Evolutionary conservation across 2,113 vertebrate species (phyloP).

Genomic region (Anseranas semipalmata): DNA sequence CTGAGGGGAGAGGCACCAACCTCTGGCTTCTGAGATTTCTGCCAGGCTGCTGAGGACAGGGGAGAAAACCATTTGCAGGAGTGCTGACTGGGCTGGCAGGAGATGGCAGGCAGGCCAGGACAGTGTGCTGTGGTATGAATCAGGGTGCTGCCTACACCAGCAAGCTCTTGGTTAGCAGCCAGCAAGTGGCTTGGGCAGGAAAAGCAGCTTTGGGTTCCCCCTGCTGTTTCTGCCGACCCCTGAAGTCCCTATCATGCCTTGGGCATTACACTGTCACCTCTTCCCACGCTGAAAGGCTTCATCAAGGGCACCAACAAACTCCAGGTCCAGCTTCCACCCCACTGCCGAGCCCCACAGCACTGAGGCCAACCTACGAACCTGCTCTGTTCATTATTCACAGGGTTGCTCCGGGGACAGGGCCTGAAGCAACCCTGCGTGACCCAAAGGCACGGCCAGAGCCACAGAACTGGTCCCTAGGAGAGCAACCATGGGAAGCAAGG

Average conservation of each 20-base stretch:
- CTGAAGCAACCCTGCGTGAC: not conserved
- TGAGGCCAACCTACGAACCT: not conserved
- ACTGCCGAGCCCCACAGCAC: rapidly evolving
- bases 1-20: not conserved
- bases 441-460: not conserved
- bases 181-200: not conserved
- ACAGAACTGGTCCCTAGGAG: not conserved
- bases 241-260: not conserved
- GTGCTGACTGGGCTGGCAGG: not conserved
- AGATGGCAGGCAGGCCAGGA: not conserved
- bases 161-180: not conserved
- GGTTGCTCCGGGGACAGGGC: not conserved
- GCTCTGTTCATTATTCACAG: rapidly evolving
- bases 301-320: not conserved
- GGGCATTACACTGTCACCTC: not conserved
- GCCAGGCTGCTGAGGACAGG: not conserved
- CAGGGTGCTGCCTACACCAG: not conserved
- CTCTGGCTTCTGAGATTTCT: not conserved
- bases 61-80: not conserved
- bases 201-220: not conserved
- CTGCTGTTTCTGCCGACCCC: rapidly evolving
- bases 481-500: not conserved
- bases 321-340: not conserved
- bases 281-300: not conserved
- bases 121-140: rapidly evolving